Percentiles rank a stretch among this genome's conserved stretches.
Conservation (phyloP, 35 echinoderm and acorn worm species). For the Hemicentrotus pulcherrimus region DNA sequence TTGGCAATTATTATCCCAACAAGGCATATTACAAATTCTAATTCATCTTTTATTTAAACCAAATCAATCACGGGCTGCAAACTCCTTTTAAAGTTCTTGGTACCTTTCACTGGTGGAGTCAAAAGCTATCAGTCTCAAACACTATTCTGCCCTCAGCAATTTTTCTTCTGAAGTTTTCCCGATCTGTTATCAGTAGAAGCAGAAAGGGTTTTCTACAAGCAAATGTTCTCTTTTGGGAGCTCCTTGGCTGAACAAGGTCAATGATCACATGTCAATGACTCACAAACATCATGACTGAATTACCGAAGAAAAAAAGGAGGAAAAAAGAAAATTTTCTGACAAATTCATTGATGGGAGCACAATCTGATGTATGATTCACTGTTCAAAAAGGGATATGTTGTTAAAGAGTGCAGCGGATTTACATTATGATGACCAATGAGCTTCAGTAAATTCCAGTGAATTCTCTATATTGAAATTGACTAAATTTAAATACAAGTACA, state of each 20-base stretch:
- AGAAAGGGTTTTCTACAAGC: slow-evolving; percentile 6
- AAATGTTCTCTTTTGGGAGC: slow-evolving; percentile 1
- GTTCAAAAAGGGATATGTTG: neutral
- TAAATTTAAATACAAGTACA: neutral
- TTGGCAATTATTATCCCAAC: slow-evolving; percentile 16
- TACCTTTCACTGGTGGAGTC: slow-evolving; percentile 5
- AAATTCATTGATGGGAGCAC: slow-evolving; percentile 2
- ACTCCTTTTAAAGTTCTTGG: neutral
- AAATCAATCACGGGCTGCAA: neutral
- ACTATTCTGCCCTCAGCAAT: slow-evolving; percentile 38
- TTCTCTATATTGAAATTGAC: neutral
- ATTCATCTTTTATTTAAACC: neutral
- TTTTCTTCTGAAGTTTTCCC: neutral
- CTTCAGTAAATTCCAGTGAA: neutral
- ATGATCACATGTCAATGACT: slow-evolving; percentile 34
- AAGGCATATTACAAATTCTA: neutral
- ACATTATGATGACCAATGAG: neutral
- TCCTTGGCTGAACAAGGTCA: neutral
- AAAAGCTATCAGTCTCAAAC: slow-evolving; percentile 41
- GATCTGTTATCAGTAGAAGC: slow-evolving; percentile 36
- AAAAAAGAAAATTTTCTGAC: slow-evolving; percentile 14
- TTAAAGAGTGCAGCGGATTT: neutral
- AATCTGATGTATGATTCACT: neutral
- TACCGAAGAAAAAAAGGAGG: neutral
- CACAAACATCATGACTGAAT: slow-evolving; percentile 22